Percentiles rank a stretch among this genome's conserved stretches.
Evolutionary conservation across 2,113 vertebrate species (phyloP).

Genomic region (Silurus meridionalis): DNA sequence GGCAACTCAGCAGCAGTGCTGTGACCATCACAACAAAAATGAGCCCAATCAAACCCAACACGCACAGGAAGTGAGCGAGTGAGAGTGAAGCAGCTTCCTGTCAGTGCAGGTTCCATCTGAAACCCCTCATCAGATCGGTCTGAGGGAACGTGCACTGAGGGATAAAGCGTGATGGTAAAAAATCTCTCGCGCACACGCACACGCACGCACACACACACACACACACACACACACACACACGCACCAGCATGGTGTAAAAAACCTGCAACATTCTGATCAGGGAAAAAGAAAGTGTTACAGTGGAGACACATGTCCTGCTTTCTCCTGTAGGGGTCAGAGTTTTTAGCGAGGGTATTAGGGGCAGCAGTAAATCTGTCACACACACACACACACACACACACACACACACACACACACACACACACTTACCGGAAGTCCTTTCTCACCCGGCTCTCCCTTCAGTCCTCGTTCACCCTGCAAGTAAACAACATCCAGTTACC

Average conservation of each 20-base stretch:
- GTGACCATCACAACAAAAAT: conserved; percentile 7
- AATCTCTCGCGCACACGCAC: too few relatives aligned
- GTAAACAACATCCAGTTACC: conserved; percentile 18
- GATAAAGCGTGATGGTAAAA: conserved; percentile 40
- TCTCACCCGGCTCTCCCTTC: conserved; percentile 88
- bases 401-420: neutral
- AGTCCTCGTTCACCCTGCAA: conserved; percentile 81
- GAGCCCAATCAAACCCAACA: conserved; percentile 18
- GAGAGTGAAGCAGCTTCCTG: conserved; percentile 41
- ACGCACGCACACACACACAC: too few relatives aligned
- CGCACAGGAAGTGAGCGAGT: conserved; percentile 38
- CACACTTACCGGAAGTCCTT: conserved; percentile 87
- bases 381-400: conserved; percentile 60
- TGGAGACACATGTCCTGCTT: conserved; percentile 42
- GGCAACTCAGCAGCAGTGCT: neutral
- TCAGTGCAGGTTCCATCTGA: conserved; percentile 42
- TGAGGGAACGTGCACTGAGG: conserved; percentile 40
- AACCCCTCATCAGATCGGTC: neutral
- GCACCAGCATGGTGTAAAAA: conserved; percentile 36
- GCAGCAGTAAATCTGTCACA: neutral
- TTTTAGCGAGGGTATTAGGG: neutral
- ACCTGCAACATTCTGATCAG: neutral
- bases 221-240: too few relatives aligned
- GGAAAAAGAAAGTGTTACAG: conserved; percentile 62
- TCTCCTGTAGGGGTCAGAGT: conserved; percentile 27